phyloP scores from a whole-genome alignment of 2,797 vertebrate genomes.

The Emydoidea blandingii region DNA sequence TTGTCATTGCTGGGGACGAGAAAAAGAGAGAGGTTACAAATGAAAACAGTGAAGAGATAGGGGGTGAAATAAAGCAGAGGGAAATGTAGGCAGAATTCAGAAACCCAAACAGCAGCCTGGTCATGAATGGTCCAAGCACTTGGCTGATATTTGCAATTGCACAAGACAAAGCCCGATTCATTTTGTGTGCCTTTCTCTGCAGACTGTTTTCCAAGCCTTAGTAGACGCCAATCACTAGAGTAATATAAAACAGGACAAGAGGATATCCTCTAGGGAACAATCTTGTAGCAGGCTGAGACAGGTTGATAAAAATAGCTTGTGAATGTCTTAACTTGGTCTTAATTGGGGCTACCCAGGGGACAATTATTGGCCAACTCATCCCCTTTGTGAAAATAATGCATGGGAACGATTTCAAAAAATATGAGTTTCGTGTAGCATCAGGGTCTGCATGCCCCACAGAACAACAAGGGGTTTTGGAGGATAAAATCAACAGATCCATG shows the following conservation, averaged over 20 bases:
- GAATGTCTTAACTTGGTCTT: not conserved
- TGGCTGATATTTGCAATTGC: not conserved
- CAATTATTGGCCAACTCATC: not conserved
- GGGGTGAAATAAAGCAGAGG: not conserved
- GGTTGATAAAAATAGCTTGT: not conserved
- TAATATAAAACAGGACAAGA: not conserved
- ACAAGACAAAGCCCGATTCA: not conserved
- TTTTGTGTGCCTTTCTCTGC: not conserved
- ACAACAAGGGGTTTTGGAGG: not conserved
- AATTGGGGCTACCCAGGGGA: not conserved
- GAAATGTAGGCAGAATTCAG: not conserved
- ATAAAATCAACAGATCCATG: not conserved
- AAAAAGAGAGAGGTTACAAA: not conserved
- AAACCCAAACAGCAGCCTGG: rapidly evolving
- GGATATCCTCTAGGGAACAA: not conserved
- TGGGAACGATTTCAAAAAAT: not conserved
- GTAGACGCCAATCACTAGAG: not conserved
- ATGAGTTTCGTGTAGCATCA: not conserved
- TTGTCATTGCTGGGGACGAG: conserved; percentile 79
- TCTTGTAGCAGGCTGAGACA: not conserved
- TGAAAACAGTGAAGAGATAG: not conserved
- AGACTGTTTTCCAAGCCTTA: not conserved
- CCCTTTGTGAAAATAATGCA: not conserved
- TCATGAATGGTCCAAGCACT: not conserved
- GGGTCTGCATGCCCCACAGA: not conserved